These are phyloP conservation scores for Natrix natrix DNA, from an alignment of 2,797 vertebrate species.

Conservation along the genomic window DNA sequence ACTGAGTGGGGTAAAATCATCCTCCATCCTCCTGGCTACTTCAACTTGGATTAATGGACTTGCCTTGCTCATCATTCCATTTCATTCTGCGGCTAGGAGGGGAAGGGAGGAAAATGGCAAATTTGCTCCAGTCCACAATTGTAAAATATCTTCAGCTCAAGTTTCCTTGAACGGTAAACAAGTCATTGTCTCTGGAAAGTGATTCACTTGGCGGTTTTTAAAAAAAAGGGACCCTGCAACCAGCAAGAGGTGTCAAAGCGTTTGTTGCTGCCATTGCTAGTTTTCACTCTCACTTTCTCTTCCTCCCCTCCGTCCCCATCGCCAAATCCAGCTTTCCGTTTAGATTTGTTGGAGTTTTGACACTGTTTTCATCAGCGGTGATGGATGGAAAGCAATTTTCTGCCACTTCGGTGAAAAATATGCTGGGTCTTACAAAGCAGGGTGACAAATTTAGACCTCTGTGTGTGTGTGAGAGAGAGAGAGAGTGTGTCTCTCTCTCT, in stretches of 20 bases:
- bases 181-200: constrained; percentile 64
- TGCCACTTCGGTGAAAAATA: constrained; percentile 34
- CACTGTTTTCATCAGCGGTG: neutral
- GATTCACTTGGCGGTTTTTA: constrained; percentile 57
- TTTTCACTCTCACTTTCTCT: neutral
- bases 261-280: neutral
- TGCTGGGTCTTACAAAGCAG: neutral
- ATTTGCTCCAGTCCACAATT: constrained; percentile 65
- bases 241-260: constrained; percentile 30
- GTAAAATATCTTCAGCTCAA: constrained; percentile 68
- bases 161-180: constrained; percentile 70
- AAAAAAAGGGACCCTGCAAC: constrained; percentile 17
- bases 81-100: constrained; percentile 64
- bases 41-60: constrained; percentile 64
- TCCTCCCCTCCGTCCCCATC: too few relatives aligned
- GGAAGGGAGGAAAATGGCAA: constrained; percentile 58
- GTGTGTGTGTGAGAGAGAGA: too few relatives aligned
- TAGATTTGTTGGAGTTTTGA: neutral
- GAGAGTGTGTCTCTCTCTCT: too few relatives aligned
- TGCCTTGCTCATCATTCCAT: constrained; percentile 62
- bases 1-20: constrained; percentile 49
- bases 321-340: neutral
- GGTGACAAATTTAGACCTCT: constrained; percentile 6
- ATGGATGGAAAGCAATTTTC: constrained; percentile 18
- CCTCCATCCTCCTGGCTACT: constrained; percentile 57